Evolutionary conservation across 2,797 vertebrate species (phyloP).

Genomic region (Parambassis ranga): DNA sequence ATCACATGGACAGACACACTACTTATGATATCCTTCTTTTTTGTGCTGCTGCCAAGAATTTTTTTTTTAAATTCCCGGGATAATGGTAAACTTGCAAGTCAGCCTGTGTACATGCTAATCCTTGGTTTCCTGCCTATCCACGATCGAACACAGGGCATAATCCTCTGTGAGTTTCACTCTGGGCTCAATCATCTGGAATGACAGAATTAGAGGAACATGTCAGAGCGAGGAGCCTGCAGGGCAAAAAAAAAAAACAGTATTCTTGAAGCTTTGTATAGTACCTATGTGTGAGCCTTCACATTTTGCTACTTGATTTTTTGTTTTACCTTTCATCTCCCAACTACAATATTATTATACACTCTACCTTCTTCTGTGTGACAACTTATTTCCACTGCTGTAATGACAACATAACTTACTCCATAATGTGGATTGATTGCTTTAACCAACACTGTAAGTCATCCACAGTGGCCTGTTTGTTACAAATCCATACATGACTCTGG

Average conservation of each 20-base stretch:
- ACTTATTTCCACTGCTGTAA: slow-evolving; percentile 1
- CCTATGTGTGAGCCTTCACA: neutral
- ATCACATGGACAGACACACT: slow-evolving; percentile 25
- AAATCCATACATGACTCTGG: slow-evolving; percentile 32
- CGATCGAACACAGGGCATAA: slow-evolving; percentile 20
- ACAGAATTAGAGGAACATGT: slow-evolving; percentile 39
- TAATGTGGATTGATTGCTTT: slow-evolving; percentile 34
- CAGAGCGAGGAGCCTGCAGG: slow-evolving; percentile 15
- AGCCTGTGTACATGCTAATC: slow-evolving; percentile 39
- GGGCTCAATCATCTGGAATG: slow-evolving; percentile 57
- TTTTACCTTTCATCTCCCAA: neutral
- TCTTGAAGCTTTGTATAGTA: neutral
- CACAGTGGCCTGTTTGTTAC: neutral
- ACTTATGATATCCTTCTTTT: slow-evolving; percentile 28
- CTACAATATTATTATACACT: neutral
- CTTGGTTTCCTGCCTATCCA: slow-evolving; percentile 43
- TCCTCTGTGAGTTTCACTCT: slow-evolving; percentile 39
- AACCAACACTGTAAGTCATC: slow-evolving; percentile 35
- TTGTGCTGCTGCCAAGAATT: slow-evolving; percentile 31
- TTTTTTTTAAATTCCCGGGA: slow-evolving; percentile 7
- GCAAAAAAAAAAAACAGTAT: slow-evolving; percentile 6
- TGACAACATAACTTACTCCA: slow-evolving; percentile 27
- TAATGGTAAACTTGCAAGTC: slow-evolving; percentile 31
- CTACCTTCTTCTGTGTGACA: slow-evolving; percentile 1
- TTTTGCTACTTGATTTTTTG: neutral